Evolutionary conservation across 2,888 invertebrate species (phyloP).

Genomic region (Rhaphigaster nebulosa): DNA sequence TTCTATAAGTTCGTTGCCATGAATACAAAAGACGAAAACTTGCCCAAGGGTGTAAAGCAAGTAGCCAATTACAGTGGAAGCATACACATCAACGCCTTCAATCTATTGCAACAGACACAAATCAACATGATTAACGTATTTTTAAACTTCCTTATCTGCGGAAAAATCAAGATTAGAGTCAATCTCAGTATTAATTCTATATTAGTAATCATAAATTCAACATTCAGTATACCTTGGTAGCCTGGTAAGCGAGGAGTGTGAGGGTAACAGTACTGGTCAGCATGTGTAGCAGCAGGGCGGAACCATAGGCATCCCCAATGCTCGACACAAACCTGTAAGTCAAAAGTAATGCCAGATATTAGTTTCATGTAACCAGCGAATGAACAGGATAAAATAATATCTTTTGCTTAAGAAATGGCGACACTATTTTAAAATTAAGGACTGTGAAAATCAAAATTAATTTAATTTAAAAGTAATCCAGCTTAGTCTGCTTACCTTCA

Average conservation of each 20-base stretch:
- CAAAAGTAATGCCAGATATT: background rate
- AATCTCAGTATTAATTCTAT: background rate
- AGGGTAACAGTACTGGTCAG: conserved; percentile 86
- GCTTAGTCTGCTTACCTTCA: too few relatives aligned
- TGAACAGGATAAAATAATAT: too few relatives aligned
- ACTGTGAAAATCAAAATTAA: too few relatives aligned
- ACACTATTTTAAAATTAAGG: too few relatives aligned
- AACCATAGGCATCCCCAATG: conserved; percentile 87
- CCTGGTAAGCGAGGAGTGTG: conserved; percentile 87
- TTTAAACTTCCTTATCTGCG: background rate
- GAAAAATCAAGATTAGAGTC: background rate
- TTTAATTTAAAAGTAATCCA: too few relatives aligned
- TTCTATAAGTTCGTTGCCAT: conserved; percentile 88
- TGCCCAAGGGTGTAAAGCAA: conserved; percentile 84
- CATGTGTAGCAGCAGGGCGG: conserved; percentile 88
- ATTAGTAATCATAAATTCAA: background rate
- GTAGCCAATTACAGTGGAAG: conserved; percentile 84
- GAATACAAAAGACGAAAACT: conserved; percentile 89
- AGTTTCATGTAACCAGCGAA: background rate
- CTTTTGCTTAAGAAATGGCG: too few relatives aligned
- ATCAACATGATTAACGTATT: background rate
- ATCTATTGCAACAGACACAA: conserved; percentile 72
- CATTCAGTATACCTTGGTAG: conserved; percentile 78
- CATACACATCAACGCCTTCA: conserved; percentile 81
- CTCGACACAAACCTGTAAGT: conserved; percentile 80